Evolutionary conservation across 1,140 invertebrate genomes (phyloP).

Genomic region (Lucilia cuprina): DNA sequence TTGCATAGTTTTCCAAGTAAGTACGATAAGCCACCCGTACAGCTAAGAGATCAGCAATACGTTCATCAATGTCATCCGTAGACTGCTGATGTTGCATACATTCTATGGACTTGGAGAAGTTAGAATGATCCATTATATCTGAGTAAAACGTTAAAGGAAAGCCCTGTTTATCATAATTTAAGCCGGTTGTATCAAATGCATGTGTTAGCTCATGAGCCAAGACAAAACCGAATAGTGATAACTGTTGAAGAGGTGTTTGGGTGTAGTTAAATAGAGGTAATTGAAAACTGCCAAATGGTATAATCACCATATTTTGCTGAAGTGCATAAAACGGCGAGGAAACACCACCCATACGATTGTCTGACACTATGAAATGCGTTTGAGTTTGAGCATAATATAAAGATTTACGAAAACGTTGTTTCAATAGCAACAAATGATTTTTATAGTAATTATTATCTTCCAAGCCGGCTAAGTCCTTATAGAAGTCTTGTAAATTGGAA

Average conservation of each 20-base stretch:
- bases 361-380: background rate
- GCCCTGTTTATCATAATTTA: slow-evolving; percentile 39
- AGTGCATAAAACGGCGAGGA: slow-evolving; percentile 37
- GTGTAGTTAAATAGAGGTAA: slow-evolving; percentile 41
- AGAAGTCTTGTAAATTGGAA: background rate
- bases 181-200: slow-evolving; percentile 38
- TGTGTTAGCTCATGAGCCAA: slow-evolving; percentile 50
- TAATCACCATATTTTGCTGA: slow-evolving; percentile 43
- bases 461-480: background rate
- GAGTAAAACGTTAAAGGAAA: background rate
- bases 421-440: background rate
- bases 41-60: slow-evolving; percentile 53
- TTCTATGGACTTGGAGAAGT: no score
- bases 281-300: slow-evolving; percentile 47
- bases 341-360: background rate
- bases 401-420: background rate
- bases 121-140: background rate
- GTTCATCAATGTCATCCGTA: slow-evolving; percentile 44
- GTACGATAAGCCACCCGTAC: slow-evolving; percentile 51
- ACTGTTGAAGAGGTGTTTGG: slow-evolving; percentile 45
- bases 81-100: no score
- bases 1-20: slow-evolving; percentile 1
- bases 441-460: background rate
- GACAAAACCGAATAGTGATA: slow-evolving; percentile 50
- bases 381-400: background rate